Evolutionary conservation across 2,113 vertebrate genomes (phyloP).

Genomic region (Polypterus senegalus): DNA sequence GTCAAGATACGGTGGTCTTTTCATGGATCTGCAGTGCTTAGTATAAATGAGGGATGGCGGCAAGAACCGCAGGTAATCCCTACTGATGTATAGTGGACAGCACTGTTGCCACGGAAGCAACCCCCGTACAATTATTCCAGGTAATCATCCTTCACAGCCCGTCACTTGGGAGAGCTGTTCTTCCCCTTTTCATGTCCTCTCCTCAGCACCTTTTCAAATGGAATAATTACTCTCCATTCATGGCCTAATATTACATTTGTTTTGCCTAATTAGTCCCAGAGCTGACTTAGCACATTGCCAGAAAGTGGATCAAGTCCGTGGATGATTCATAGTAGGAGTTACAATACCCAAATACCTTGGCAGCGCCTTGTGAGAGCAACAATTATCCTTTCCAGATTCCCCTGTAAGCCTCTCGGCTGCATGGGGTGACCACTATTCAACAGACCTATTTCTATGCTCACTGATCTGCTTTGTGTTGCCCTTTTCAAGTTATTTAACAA

Average conservation of each 20-base stretch:
- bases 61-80: neutral
- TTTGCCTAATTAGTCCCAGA: constrained; percentile 8
- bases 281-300: constrained; percentile 3
- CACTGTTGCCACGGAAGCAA: neutral
- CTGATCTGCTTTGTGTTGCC: no score
- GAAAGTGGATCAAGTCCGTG: constrained; percentile 2
- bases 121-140: neutral
- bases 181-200: neutral
- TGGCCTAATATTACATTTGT: constrained; percentile 7
- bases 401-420: no score
- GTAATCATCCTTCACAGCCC: neutral
- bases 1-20: neutral
- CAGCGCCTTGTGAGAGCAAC: neutral
- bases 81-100: neutral
- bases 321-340: constrained; percentile 3
- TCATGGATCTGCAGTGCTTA: neutral
- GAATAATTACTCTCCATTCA: constrained; percentile 2
- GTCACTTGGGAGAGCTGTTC: neutral
- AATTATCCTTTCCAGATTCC: neutral
- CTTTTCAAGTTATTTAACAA: no score
- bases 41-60: neutral
- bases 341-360: neutral
- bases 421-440: no score
- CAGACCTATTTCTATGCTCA: no score
- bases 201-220: constrained; percentile 8